A percentile compares a stretch with the other conserved stretches of the same genome.
Evolutionary conservation across 2,888 invertebrate species (phyloP).

Genomic region (Tethea ocularis): DNA sequence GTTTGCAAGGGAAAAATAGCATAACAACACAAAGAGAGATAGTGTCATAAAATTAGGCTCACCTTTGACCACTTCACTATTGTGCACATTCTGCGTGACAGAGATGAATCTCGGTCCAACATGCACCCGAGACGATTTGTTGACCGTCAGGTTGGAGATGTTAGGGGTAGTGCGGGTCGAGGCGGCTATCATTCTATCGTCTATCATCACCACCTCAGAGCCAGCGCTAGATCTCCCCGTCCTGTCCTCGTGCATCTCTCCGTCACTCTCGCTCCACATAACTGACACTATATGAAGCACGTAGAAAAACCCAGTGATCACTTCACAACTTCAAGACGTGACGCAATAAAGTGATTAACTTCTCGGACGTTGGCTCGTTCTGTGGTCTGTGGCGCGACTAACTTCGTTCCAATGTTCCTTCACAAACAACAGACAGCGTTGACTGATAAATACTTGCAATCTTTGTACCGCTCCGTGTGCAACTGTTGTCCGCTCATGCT

Average conservation of each 20-base stretch:
- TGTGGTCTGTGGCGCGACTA: conserved; percentile 52
- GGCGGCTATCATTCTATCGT: conserved; percentile 38
- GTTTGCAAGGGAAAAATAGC: not conserved
- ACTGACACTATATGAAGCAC: conserved; percentile 28
- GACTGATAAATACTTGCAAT: conserved; percentile 29
- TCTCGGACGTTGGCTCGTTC: conserved; percentile 43
- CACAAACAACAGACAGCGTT: conserved; percentile 7
- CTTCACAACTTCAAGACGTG: conserved; percentile 32
- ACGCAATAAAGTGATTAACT: conserved; percentile 34
- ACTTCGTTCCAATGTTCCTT: not conserved
- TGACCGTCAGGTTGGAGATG: conserved; percentile 59
- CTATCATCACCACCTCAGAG: conserved; percentile 56
- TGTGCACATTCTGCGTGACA: conserved; percentile 69
- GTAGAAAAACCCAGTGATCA: conserved; percentile 33
- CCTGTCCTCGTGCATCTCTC: conserved; percentile 31
- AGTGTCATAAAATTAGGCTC: conserved; percentile 27
- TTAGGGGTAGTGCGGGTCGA: conserved; percentile 42
- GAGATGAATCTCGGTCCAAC: conserved; percentile 70
- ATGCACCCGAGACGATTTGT: conserved; percentile 63
- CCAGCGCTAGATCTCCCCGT: conserved; percentile 37
- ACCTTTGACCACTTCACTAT: conserved; percentile 73
- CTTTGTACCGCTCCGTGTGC: conserved; percentile 9
- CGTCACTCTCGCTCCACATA: conserved; percentile 49
- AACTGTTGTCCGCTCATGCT: not conserved
- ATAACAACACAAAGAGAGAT: not conserved